These are phyloP conservation scores for Harpagifer antarcticus DNA, from an alignment of 2,797 vertebrate species.

Conservation along the genomic window DNA sequence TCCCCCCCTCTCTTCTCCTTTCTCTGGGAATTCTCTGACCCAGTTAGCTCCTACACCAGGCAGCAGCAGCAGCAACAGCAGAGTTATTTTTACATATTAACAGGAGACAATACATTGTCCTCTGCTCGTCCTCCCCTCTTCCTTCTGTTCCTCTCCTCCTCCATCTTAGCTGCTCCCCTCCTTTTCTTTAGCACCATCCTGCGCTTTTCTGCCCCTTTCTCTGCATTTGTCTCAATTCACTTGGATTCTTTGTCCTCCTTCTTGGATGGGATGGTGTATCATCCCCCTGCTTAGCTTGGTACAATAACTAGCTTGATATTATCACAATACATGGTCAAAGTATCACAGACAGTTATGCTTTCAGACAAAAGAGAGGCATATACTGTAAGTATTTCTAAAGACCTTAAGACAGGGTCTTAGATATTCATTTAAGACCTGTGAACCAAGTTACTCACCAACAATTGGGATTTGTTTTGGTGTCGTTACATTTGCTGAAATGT, in stretches of 20 bases:
- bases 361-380: not conserved
- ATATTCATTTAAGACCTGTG: not conserved
- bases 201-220: constrained; percentile 13
- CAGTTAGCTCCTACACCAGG: constrained; percentile 82
- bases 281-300: constrained; percentile 23
- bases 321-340: constrained; percentile 4
- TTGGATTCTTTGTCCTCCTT: constrained; percentile 37
- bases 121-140: constrained; percentile 74
- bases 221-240: constrained; percentile 16
- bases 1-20: constrained; percentile 24
- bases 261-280: constrained; percentile 30
- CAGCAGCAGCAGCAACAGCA: constrained; percentile 53
- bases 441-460: not conserved
- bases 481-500: not conserved
- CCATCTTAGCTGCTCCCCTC: constrained; percentile 51
- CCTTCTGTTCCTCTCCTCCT: constrained; percentile 45
- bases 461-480: constrained; percentile 7
- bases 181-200: constrained; percentile 22
- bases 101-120: constrained; percentile 81
- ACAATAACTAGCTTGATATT: not conserved
- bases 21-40: constrained; percentile 86
- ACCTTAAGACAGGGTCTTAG: not conserved
- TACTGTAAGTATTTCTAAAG: not conserved
- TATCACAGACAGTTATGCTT: not conserved
- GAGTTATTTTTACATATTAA: constrained; percentile 87